Conservation (phyloP, 35 echinoderm and acorn worm species). For the Nesometra sesokonis region DNA sequence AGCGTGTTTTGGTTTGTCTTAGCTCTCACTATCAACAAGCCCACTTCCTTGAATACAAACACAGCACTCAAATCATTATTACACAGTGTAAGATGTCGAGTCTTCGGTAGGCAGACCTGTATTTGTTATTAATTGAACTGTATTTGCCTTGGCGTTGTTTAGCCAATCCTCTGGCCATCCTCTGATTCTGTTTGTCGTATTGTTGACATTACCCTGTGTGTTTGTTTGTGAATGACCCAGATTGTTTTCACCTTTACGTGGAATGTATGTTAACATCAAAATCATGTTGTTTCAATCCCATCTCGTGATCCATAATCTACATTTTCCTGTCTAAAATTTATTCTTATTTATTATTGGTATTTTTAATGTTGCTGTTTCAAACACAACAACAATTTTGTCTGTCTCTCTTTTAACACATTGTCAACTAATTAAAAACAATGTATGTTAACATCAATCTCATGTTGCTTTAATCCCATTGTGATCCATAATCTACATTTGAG, state of each 20-base stretch:
- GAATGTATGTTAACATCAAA: not conserved
- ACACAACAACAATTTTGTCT: no score
- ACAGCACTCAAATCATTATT: not conserved
- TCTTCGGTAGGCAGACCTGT: not conserved
- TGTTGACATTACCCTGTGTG: not conserved
- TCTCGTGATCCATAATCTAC: not conserved
- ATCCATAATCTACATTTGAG: no score
- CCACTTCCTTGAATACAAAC: not conserved
- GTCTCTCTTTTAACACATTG: no score
- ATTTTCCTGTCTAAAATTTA: not conserved
- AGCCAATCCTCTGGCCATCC: not conserved
- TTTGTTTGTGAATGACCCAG: not conserved
- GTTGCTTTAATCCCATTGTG: no score
- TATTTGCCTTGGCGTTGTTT: not conserved
- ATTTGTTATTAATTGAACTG: not conserved
- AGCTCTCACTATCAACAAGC: no score
- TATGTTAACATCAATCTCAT: no score
- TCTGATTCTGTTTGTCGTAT: not conserved
- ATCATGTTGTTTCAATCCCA: not conserved
- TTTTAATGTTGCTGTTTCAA: no score
- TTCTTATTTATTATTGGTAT: not conserved
- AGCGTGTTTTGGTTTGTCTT: not conserved
- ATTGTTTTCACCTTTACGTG: not conserved
- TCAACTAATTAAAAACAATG: no score
- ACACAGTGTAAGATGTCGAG: not conserved